A percentile compares a stretch with the other conserved stretches of the same genome.
Evolutionary conservation across 2,113 vertebrate species (phyloP).

Genomic region (Xiphophorus hellerii): DNA sequence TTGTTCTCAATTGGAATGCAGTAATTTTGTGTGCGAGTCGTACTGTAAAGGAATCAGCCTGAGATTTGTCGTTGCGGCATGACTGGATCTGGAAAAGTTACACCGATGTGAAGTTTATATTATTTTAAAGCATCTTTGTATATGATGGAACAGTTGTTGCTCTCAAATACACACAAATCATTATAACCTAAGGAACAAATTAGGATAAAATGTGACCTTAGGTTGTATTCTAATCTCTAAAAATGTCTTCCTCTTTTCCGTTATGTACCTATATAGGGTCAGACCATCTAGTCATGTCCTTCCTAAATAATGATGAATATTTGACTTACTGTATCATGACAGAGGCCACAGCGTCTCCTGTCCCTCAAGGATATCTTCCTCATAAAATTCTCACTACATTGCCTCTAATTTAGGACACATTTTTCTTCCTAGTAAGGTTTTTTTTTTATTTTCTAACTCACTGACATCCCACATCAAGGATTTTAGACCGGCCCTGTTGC

Average conservation of each 20-base stretch:
- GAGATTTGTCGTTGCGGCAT: no score
- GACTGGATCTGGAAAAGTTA: no score
- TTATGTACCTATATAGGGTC: background rate
- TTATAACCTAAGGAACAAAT: background rate
- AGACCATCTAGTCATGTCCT: slow-evolving; percentile 1
- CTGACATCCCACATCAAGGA: slow-evolving; percentile 11
- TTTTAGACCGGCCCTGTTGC: background rate
- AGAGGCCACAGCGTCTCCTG: slow-evolving; percentile 3
- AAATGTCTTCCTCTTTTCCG: background rate
- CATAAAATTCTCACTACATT: background rate
- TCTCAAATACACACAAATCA: background rate
- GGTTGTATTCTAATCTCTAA: background rate
- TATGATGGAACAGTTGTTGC: background rate
- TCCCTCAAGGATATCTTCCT: slow-evolving; percentile 17
- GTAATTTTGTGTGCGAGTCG: no score
- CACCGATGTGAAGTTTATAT: no score
- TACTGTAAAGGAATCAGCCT: no score
- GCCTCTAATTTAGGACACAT: slow-evolving; percentile 4
- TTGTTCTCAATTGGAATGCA: no score
- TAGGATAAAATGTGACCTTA: no score
- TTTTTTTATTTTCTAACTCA: slow-evolving; percentile 18
- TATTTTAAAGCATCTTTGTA: background rate
- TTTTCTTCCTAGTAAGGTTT: background rate
- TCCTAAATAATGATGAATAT: background rate
- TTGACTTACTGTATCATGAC: no score